Evolutionary conservation across 2,113 vertebrate species (phyloP), one percentile per base, ranked within the genome.

Genomic region (Colinus virginianus): DNA sequence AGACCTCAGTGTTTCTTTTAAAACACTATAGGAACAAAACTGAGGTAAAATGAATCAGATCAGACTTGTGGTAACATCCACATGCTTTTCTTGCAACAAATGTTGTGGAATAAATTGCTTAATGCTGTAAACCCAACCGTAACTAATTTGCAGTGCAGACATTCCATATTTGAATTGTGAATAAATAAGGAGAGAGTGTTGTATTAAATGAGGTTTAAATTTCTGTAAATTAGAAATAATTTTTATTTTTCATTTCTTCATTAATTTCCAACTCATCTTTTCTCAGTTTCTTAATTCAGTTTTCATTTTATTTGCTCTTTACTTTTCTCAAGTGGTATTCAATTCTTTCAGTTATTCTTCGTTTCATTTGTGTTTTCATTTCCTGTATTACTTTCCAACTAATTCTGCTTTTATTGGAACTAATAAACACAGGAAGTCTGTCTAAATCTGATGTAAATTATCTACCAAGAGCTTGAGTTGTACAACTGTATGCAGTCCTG

Each of bases 401-500:
- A 91, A 49, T 87, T 93, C 26, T 75, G 5, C 7, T 21, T 89
- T 84, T 42, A 84, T 23, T 55, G 70, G 66, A 90, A 67, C 21
- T 94, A 90, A 84, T 78, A 91, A 87, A 93, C 48, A 67, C 5
- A 6, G 25, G 49, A 22, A 85, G 55, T 38, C 70, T 94, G 30
- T 62, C 32, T 85, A 61, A 94, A 87, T 38, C 7, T 89, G 56
- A 71, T 74, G 67, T 71, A 94, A 96, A 84, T 80, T 62, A 85
- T 67, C 67, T 19, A 72, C 20, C 9, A n/a, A 90, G 58, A 94
- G 78, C 16, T 51, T 84, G 81, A 81, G 49, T 38, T 88, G 51
- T 16, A 20, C 21, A 78, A n/a, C 22, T 91, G 20, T 40, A 74
- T 51, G 49, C 30, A 90, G 78, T 69, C 22, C 28, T 71, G 56